phyloP scores from a whole-genome alignment of 1,140 invertebrate genomes.

The Aphelenchoides besseyi region DNA sequence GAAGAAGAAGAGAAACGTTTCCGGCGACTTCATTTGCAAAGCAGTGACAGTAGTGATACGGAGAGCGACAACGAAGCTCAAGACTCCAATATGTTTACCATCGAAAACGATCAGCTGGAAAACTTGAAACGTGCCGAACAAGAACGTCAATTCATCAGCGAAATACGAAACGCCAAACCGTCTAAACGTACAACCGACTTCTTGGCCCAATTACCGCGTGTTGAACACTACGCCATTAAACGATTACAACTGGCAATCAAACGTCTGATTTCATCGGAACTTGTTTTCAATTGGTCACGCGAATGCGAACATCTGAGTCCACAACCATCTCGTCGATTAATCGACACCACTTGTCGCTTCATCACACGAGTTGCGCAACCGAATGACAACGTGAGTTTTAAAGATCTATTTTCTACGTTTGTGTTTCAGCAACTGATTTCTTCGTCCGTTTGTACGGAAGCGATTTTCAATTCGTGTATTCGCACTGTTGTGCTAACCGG shows the following conservation, averaged over 20 bases:
- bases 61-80: neutral
- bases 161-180: neutral
- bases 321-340: neutral
- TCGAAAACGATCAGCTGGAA: too few relatives aligned
- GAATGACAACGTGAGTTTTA: neutral
- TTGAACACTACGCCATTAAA: constrained; percentile 18
- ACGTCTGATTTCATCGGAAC: constrained; percentile 2
- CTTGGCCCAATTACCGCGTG: constrained; percentile 4
- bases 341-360: neutral
- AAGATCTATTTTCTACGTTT: neutral
- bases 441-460: neutral
- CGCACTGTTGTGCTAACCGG: constrained; percentile 27
- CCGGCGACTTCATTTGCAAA: too few relatives aligned
- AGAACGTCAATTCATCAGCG: neutral
- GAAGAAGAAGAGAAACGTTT: too few relatives aligned
- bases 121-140: neutral
- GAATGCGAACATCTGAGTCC: neutral
- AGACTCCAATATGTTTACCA: neutral
- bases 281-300: constrained; percentile 5
- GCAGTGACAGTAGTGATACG: too few relatives aligned
- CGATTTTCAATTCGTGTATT: neutral
- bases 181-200: constrained; percentile 9
- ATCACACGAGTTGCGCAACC: neutral
- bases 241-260: neutral
- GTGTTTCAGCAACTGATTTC: neutral